Conservation (phyloP, 37 sponge, comb jelly and placozoan genomes). For the Trichoplax adhaerens region DNA sequence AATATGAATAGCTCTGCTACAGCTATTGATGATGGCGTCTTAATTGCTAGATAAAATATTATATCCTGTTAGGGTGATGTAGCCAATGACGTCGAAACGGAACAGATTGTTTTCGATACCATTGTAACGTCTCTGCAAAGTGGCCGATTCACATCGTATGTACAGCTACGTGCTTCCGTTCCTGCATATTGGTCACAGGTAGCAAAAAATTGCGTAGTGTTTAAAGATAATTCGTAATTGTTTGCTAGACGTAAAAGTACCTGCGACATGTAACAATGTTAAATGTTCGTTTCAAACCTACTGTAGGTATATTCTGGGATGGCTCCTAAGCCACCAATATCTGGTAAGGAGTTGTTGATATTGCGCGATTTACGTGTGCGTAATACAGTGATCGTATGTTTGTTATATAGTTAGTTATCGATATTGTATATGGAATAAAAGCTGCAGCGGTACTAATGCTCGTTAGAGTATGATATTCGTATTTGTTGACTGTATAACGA, state of each 20-base stretch:
- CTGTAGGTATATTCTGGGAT: conserved; percentile 13
- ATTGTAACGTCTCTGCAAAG: conserved; percentile 32
- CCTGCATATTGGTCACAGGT: conserved; percentile 92
- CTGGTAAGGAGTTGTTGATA: no score
- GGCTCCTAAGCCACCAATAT: conserved; percentile 18
- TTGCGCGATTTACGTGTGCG: no score
- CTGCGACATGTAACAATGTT: neutral
- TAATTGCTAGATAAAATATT: neutral
- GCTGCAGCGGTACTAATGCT: no score
- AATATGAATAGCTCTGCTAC: conserved; percentile 2
- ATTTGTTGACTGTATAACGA: no score
- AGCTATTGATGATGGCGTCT: neutral
- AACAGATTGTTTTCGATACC: conserved; percentile 84
- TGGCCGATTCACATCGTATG: conserved; percentile 75
- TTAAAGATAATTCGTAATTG: neutral
- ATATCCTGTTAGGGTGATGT: conserved; percentile 52
- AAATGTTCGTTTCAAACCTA: neutral
- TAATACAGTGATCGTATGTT: no score
- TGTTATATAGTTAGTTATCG: no score
- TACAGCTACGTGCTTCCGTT: conserved; percentile 83
- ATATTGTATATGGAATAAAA: no score
- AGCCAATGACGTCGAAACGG: conserved; percentile 95
- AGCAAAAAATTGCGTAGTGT: conserved; percentile 7
- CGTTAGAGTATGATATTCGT: no score
- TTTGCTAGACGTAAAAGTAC: conserved; percentile 1